phyloP scores from a whole-genome alignment of 2,888 invertebrate genomes.

The Sericinus montela region DNA sequence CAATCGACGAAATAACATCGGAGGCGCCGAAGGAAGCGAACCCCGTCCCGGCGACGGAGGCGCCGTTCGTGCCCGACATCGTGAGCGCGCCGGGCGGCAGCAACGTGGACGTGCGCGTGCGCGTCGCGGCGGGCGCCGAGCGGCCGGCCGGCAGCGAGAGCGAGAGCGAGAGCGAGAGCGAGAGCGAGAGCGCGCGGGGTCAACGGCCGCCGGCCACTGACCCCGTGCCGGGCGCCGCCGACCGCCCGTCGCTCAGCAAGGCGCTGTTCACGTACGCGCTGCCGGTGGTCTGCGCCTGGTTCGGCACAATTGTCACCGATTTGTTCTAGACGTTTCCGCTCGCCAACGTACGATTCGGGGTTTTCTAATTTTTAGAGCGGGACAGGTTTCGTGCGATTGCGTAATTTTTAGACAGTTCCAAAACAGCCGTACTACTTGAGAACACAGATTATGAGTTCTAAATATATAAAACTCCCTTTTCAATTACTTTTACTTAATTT shows the following conservation, averaged over 20 bases:
- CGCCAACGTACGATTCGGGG: conserved; percentile 5
- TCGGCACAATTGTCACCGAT: conserved; percentile 89
- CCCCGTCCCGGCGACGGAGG: conserved; percentile 31
- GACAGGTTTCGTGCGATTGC: too few species aligned
- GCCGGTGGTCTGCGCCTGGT: conserved; percentile 91
- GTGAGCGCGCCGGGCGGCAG: conserved; percentile 42
- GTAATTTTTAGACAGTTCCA: too few species aligned
- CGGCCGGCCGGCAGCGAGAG: conserved; percentile 9
- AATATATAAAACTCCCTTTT: too few species aligned
- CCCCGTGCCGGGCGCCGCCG: conserved; percentile 49
- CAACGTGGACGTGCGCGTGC: conserved; percentile 43
- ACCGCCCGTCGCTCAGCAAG: conserved; percentile 74
- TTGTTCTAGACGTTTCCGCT: conserved; percentile 81
- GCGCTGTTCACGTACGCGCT: conserved; percentile 87
- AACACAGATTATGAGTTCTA: too few species aligned
- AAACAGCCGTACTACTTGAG: too few species aligned
- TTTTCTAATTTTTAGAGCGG: not conserved
- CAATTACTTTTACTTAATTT: too few species aligned
- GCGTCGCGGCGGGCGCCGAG: conserved; percentile 22
- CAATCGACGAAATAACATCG: conserved; percentile 32
- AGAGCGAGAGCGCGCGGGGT: conserved; percentile 9
- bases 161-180: conserved; percentile 10
- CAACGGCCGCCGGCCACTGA: conserved; percentile 31
- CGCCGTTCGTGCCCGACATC: conserved; percentile 46
- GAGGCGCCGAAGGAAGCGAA: conserved; percentile 30